phyloP scores from a whole-genome alignment of 1,140 invertebrate genomes.

The Lordiphosa clarofinis region DNA sequence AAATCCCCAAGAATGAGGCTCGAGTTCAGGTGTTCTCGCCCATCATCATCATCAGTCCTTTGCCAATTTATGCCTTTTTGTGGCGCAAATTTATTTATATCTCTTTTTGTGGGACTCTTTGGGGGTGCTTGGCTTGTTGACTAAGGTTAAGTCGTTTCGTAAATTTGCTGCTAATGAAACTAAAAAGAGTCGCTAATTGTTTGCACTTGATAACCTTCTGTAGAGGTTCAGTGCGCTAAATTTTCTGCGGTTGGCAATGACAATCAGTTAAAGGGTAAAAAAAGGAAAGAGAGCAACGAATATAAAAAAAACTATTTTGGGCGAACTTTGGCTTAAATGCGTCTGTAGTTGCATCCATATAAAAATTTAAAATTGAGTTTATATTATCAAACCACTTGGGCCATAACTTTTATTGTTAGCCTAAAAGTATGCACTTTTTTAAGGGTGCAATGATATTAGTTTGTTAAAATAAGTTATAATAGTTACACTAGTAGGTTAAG shows the following conservation, averaged over 20 bases:
- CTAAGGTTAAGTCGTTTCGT: constrained; percentile 54
- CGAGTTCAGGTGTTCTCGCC: constrained; percentile 49
- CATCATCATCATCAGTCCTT: constrained; percentile 45
- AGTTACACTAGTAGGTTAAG: too few species aligned
- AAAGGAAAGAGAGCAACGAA: too few species aligned
- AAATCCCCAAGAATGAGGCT: constrained; percentile 25
- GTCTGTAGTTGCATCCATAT: too few species aligned
- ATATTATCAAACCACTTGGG: too few species aligned
- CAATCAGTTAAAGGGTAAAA: constrained; percentile 18
- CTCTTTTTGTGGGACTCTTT: background rate
- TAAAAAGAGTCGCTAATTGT: constrained; percentile 63
- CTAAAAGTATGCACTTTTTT: too few species aligned
- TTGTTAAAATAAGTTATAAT: too few species aligned
- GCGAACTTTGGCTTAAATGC: too few species aligned
- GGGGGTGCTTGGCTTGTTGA: constrained; percentile 25
- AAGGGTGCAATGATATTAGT: too few species aligned
- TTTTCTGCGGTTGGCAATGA: constrained; percentile 12
- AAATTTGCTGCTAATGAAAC: constrained; percentile 61
- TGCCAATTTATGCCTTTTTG: constrained; percentile 38
- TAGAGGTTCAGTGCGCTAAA: background rate
- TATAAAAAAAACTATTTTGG: too few species aligned
- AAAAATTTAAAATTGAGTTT: too few species aligned
- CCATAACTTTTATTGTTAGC: too few species aligned
- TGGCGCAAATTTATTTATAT: constrained; percentile 58
- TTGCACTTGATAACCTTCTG: constrained; percentile 23